These are phyloP conservation scores for Bucco capensis DNA, from an alignment of 2,113 vertebrate species.

Conservation along the genomic window DNA sequence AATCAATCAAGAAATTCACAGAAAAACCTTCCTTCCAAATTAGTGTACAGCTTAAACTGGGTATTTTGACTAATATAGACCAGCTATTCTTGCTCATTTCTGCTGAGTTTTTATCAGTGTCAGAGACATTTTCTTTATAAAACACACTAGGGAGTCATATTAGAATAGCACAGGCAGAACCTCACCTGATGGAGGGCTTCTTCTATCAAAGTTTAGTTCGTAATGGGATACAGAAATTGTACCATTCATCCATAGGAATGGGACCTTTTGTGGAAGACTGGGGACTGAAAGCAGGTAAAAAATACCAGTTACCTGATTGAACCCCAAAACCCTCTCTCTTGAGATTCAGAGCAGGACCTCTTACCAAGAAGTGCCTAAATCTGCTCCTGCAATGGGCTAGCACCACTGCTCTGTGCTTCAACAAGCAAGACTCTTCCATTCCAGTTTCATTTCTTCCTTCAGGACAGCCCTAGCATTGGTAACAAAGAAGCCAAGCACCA, in stretches of 20 bases:
- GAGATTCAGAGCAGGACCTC: not conserved
- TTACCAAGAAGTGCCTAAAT: not conserved
- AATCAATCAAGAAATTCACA: not conserved
- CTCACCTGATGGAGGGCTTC: not conserved
- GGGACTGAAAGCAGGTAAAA: not conserved
- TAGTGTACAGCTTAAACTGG: fast-evolving
- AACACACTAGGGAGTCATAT: not conserved
- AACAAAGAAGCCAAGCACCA: not conserved
- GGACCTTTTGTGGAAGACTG: not conserved
- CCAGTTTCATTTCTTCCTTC: not conserved
- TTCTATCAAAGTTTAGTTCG: not conserved
- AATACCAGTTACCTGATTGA: not conserved
- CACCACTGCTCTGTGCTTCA: not conserved
- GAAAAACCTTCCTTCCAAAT: not conserved
- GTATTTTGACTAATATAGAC: not conserved
- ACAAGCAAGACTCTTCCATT: not conserved
- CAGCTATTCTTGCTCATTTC: not conserved
- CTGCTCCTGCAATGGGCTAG: not conserved
- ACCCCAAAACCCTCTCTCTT: not conserved
- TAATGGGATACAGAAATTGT: not conserved
- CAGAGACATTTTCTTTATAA: not conserved
- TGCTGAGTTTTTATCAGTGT: not conserved
- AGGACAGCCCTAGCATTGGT: not conserved
- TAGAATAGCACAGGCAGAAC: not conserved
- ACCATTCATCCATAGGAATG: not conserved